Conservation (phyloP, 1,140 invertebrate species). For the Heliconius congener region DNA sequence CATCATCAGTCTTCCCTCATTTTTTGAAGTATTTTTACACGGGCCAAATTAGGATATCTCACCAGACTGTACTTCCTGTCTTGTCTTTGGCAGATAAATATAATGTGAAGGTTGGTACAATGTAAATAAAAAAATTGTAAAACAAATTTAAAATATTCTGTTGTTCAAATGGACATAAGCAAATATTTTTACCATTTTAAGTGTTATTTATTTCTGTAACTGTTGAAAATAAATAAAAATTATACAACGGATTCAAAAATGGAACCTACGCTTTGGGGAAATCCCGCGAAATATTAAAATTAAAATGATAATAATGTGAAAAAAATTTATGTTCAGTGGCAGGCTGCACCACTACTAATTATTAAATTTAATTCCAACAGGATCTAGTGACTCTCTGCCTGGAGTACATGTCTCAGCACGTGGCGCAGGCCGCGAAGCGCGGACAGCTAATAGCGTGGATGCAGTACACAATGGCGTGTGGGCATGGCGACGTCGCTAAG, state of each 20-base stretch:
- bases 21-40: slow-evolving; percentile 97
- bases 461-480: slow-evolving; percentile 92
- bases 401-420: slow-evolving; percentile 93
- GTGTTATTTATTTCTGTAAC: too few species aligned
- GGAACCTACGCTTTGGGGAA: too few species aligned
- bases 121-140: too few species aligned
- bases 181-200: too few species aligned
- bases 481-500: slow-evolving; percentile 88
- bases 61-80: slow-evolving; percentile 91
- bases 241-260: too few species aligned
- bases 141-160: too few species aligned
- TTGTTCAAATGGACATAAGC: too few species aligned
- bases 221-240: too few species aligned
- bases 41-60: slow-evolving; percentile 92
- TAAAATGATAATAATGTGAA: too few species aligned
- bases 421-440: slow-evolving; percentile 90
- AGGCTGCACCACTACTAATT: neutral
- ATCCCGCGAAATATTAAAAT: too few species aligned
- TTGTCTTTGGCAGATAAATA: slow-evolving; percentile 96
- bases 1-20: slow-evolving; percentile 91
- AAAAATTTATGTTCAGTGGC: too few species aligned
- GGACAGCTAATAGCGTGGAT: slow-evolving; percentile 94
- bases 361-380: slow-evolving; percentile 56
- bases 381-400: slow-evolving; percentile 92
- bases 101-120: slow-evolving; percentile 87